A percentile compares a stretch with the other conserved stretches of the same genome.
These are phyloP conservation scores for Drosophila fuyamai DNA, from an alignment of 1,140 invertebrate species.

Conservation along the genomic window DNA sequence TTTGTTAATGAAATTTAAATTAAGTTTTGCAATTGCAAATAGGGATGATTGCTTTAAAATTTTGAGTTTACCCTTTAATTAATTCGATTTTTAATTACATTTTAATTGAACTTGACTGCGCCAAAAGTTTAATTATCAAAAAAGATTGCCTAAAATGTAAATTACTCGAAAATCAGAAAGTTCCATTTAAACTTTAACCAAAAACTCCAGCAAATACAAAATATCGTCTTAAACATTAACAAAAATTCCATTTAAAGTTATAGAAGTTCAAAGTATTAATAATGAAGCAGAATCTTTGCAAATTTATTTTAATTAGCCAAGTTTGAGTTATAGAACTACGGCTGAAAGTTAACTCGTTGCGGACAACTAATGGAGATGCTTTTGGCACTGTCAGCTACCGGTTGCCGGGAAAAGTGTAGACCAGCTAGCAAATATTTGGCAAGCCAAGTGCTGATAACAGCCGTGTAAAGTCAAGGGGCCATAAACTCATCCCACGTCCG, in stretches of 20 bases:
- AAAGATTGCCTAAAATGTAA: not conserved
- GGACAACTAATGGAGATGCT: slow-evolving; percentile 3
- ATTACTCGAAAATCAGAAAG: slow-evolving; percentile 1
- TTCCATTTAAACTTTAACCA: not conserved
- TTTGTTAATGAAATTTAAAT: not conserved
- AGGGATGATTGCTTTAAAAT: too few species aligned
- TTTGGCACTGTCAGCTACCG: slow-evolving; percentile 21
- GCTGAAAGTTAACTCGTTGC: not conserved
- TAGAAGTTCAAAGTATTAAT: slow-evolving; percentile 10
- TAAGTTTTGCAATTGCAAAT: not conserved
- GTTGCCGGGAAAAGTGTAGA: slow-evolving; percentile 12
- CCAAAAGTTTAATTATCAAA: too few species aligned
- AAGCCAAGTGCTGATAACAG: slow-evolving; percentile 55
- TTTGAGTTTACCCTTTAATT: too few species aligned
- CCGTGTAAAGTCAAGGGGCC: slow-evolving; percentile 45
- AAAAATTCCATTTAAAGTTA: slow-evolving; percentile 4
- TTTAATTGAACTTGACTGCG: not conserved
- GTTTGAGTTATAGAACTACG: slow-evolving; percentile 7
- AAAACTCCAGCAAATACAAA: not conserved
- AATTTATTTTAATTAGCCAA: slow-evolving; percentile 21
- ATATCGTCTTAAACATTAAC: not conserved
- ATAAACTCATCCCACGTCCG: slow-evolving; percentile 42
- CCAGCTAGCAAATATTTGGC: slow-evolving; percentile 46
- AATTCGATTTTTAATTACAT: not conserved
- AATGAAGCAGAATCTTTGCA: not conserved